Percentiles rank a stretch among this genome's conserved stretches.
Conservation (phyloP, 2,797 vertebrate genomes). For the Parauchenoglanis ngamensis region DNA sequence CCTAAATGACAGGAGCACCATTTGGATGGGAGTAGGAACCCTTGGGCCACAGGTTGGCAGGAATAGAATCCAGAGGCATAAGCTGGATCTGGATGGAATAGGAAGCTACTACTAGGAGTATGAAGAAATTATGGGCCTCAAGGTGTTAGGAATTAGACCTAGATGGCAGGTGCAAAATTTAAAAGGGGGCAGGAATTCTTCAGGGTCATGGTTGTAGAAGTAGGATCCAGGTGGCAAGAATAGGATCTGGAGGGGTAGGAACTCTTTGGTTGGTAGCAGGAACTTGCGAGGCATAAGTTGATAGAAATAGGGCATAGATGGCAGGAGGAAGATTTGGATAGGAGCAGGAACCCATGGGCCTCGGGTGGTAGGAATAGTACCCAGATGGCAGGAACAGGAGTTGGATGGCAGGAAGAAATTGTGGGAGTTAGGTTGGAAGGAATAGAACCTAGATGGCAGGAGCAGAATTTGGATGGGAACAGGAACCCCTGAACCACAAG, state of each 20-base stretch:
- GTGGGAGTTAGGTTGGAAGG: not conserved
- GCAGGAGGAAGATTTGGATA: not conserved
- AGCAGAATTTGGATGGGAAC: not conserved
- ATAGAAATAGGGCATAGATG: not conserved
- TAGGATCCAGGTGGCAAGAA: not conserved
- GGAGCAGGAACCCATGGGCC: not conserved
- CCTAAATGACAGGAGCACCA: not conserved
- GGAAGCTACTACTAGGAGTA: too few species aligned
- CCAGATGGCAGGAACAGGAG: conserved; percentile 12
- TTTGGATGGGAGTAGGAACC: not conserved
- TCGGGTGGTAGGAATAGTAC: not conserved
- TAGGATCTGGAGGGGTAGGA: not conserved
- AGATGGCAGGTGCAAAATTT: not conserved
- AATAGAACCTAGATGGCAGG: conserved; percentile 7
- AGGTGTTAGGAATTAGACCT: not conserved
- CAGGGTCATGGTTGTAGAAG: not conserved
- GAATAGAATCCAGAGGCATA: not conserved
- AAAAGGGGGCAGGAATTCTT: not conserved
- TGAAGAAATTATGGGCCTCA: not conserved
- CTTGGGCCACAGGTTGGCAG: not conserved
- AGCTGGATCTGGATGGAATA: not conserved
- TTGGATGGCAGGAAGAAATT: not conserved
- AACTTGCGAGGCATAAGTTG: not conserved
- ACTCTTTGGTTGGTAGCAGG: not conserved
- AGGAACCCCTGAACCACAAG: not conserved